phyloP scores from a whole-genome alignment of 2,888 invertebrate genomes.

The Bembecia ichneumoniformis region DNA sequence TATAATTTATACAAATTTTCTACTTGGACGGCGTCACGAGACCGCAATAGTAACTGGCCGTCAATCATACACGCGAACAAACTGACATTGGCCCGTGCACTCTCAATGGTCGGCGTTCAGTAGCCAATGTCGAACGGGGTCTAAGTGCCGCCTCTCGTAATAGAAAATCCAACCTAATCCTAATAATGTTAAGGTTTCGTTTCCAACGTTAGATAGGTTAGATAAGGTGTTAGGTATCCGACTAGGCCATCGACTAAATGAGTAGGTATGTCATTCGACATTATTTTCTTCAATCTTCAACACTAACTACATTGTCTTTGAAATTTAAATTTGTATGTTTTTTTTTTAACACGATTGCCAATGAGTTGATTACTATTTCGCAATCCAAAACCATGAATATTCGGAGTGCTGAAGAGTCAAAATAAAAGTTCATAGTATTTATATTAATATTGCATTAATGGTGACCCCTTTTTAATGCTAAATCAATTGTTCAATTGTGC shows the following conservation, averaged over 20 bases:
- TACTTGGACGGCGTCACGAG: neutral
- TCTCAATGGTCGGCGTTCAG: constrained; percentile 11
- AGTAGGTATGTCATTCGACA: constrained; percentile 18
- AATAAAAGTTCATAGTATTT: too few relatives aligned
- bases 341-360: too few relatives aligned
- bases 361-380: too few relatives aligned
- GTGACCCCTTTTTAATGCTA: too few relatives aligned
- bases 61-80: constrained; percentile 16
- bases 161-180: neutral
- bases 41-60: constrained; percentile 8
- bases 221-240: neutral
- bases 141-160: neutral
- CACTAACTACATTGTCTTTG: neutral
- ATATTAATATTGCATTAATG: too few relatives aligned
- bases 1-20: neutral
- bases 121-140: neutral
- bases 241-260: neutral
- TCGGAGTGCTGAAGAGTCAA: too few relatives aligned
- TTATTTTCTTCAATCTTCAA: constrained; percentile 4
- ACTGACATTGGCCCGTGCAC: constrained; percentile 26
- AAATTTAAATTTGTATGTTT: neutral
- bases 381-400: too few relatives aligned
- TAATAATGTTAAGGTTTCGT: neutral
- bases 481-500: too few relatives aligned
- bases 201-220: neutral